Conservation (phyloP, 2,113 vertebrate genomes). For the Hoplias malabaricus region DNA sequence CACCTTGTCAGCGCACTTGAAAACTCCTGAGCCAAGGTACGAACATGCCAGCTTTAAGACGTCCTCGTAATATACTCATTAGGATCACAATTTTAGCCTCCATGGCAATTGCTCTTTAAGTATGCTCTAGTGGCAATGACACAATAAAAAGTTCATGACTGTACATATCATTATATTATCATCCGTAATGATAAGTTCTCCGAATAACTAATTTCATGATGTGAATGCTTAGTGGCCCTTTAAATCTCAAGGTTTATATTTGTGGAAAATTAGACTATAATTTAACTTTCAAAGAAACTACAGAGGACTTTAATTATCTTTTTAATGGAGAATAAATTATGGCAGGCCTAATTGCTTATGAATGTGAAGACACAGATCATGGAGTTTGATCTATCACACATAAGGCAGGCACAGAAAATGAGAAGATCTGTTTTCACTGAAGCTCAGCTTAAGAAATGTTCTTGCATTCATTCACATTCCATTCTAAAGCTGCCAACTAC, state of each 20-base stretch:
- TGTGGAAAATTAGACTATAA: slow-evolving; percentile 69
- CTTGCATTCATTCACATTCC: neutral
- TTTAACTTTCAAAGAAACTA: slow-evolving; percentile 76
- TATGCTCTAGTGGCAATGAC: slow-evolving; percentile 46
- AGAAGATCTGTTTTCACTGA: slow-evolving; percentile 42
- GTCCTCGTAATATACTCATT: slow-evolving; percentile 61
- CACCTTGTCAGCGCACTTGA: slow-evolving; percentile 41
- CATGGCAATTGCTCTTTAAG: slow-evolving; percentile 63
- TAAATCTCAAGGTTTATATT: slow-evolving; percentile 72
- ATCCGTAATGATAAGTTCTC: slow-evolving; percentile 74
- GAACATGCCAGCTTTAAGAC: slow-evolving; percentile 49
- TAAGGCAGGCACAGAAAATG: slow-evolving; percentile 48
- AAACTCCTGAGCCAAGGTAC: slow-evolving; percentile 25
- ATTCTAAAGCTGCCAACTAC: neutral
- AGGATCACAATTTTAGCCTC: slow-evolving; percentile 58
- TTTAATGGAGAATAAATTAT: slow-evolving; percentile 77
- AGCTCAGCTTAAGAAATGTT: slow-evolving; percentile 30
- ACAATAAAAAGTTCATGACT: slow-evolving; percentile 65
- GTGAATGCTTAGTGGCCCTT: slow-evolving; percentile 71
- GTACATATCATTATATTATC: slow-evolving; percentile 69
- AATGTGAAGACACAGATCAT: slow-evolving; percentile 75
- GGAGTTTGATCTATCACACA: slow-evolving; percentile 60
- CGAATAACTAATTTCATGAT: slow-evolving; percentile 70
- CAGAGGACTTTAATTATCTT: slow-evolving; percentile 76
- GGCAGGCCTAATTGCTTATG: slow-evolving; percentile 73